Evolutionary conservation across 1,140 invertebrate species (phyloP).

Genomic region (Habropoda laboriosa): DNA sequence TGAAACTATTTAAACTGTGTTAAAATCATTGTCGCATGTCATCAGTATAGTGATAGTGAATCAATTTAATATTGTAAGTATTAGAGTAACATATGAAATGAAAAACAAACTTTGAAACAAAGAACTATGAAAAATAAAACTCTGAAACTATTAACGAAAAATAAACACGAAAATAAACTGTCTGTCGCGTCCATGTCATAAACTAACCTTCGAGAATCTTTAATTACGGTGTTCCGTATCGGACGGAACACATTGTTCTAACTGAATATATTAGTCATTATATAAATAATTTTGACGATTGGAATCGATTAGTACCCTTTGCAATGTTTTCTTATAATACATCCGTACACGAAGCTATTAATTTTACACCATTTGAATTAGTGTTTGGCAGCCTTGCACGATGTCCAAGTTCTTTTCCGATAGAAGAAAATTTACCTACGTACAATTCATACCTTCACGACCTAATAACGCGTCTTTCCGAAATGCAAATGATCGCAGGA

Average conservation of each 20-base stretch:
- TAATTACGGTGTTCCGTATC: no score
- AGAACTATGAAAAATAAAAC: constrained; percentile 54
- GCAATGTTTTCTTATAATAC: neutral
- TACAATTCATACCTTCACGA: neutral
- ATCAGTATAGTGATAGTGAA: constrained; percentile 58
- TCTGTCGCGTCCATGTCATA: no score
- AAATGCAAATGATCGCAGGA: neutral
- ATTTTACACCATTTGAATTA: neutral
- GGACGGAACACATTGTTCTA: no score
- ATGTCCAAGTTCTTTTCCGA: neutral
- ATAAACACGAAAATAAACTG: no score
- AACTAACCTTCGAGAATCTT: no score
- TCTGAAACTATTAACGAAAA: no score
- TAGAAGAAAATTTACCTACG: neutral
- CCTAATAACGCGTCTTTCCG: neutral
- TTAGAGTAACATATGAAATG: constrained; percentile 55
- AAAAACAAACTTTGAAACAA: constrained; percentile 59
- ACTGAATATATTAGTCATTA: no score
- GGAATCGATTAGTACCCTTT: neutral
- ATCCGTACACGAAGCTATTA: neutral
- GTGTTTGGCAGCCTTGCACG: neutral
- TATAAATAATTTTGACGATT: neutral
- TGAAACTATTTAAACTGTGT: constrained; percentile 33
- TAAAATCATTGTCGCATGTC: constrained; percentile 57
- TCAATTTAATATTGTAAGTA: constrained; percentile 64